phyloP scores from a whole-genome alignment of 2,888 invertebrate species.

The Timandra comae region DNA sequence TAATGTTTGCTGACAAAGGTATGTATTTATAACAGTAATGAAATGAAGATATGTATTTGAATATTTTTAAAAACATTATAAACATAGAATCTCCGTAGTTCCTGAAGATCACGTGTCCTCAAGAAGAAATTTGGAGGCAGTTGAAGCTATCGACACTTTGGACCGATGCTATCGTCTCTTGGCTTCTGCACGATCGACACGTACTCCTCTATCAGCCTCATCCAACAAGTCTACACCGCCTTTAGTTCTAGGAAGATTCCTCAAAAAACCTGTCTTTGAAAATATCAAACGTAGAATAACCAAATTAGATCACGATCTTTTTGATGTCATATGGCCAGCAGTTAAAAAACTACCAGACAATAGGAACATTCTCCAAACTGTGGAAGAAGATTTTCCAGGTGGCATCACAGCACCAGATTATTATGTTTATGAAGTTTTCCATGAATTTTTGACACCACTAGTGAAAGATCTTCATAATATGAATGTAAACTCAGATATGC shows the following conservation, averaged over 20 bases:
- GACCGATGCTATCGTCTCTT: conserved; percentile 86
- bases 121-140: conserved; percentile 81
- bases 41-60: background rate
- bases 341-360: conserved; percentile 84
- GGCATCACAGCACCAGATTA: conserved; percentile 91
- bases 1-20: conserved; percentile 89
- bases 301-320: conserved; percentile 89
- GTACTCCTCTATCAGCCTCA: conserved; percentile 77
- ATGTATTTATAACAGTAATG: conserved; percentile 29
- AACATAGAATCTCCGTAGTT: conserved; percentile 66
- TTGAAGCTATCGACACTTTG: conserved; percentile 82
- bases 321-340: conserved; percentile 93
- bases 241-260: conserved; percentile 82
- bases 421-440: conserved; percentile 89
- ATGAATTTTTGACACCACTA: conserved; percentile 88
- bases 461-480: conserved; percentile 88
- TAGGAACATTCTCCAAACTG: conserved; percentile 69
- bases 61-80: background rate
- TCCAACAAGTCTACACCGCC: conserved; percentile 74
- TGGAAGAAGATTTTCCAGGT: conserved; percentile 84
- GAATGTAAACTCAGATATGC: conserved; percentile 79
- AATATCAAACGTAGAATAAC: conserved; percentile 85
- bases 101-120: conserved; percentile 85
- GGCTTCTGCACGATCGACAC: conserved; percentile 76
- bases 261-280: conserved; percentile 85